Conservation (phyloP, 1,140 invertebrate species). For the Bombus confusus region DNA sequence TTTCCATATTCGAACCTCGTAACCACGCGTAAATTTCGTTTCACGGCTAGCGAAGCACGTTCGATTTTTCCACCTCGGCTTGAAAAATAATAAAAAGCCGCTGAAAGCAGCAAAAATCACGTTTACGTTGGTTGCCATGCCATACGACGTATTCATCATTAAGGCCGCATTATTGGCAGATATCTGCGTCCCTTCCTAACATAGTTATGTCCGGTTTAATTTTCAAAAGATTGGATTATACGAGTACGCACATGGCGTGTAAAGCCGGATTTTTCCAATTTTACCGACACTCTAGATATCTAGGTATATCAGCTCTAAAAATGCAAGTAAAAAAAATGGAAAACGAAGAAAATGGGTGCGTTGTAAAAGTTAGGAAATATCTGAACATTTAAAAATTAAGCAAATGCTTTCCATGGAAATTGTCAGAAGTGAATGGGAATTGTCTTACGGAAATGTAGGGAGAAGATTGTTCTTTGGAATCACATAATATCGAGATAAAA, state of each 20-base stretch:
- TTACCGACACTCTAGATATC: background rate
- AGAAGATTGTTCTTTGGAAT: too few relatives aligned
- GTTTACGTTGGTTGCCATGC: background rate
- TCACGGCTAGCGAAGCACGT: background rate
- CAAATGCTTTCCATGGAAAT: background rate
- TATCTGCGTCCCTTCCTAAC: background rate
- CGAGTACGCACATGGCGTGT: background rate
- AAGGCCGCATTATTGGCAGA: background rate
- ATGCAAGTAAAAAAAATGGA: too few relatives aligned
- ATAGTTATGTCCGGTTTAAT: background rate
- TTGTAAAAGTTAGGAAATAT: background rate
- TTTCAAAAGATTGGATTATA: background rate
- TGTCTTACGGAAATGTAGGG: background rate
- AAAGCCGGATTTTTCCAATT: background rate
- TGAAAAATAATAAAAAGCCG: slow-evolving; percentile 16
- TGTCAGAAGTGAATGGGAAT: background rate
- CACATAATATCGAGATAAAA: too few relatives aligned
- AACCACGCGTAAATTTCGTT: slow-evolving; percentile 11
- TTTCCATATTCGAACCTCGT: slow-evolving; percentile 28
- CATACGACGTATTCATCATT: background rate
- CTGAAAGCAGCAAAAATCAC: slow-evolving; percentile 5
- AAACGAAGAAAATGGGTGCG: background rate
- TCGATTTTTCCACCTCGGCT: background rate
- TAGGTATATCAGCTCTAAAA: background rate
- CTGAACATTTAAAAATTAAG: too few relatives aligned